phyloP scores from a whole-genome alignment of 2,888 invertebrate genomes.

The Bellardia pandia region DNA sequence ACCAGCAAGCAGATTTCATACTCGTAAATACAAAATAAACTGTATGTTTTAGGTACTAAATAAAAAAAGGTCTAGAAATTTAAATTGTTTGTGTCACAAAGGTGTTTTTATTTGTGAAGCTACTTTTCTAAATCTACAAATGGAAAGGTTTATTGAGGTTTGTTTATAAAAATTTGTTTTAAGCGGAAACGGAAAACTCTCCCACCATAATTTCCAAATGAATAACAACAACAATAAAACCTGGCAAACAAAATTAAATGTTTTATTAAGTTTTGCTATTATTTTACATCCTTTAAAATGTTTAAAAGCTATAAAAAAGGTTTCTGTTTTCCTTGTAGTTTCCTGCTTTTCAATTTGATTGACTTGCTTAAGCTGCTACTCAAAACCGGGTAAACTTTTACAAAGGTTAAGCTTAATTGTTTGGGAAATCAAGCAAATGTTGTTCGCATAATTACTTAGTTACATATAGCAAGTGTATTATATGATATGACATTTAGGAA shows the following conservation, averaged over 20 bases:
- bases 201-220: neutral
- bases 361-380: slow-evolving; percentile 14
- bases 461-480: neutral
- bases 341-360: slow-evolving; percentile 37
- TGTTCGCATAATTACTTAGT: slow-evolving; percentile 21
- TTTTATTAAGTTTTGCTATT: slow-evolving; percentile 16
- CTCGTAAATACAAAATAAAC: neutral
- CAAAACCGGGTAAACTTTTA: neutral
- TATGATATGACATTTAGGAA: neutral
- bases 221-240: neutral
- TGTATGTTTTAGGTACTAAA: neutral
- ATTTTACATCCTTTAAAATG: neutral
- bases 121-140: neutral
- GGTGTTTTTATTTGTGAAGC: slow-evolving; percentile 7
- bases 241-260: slow-evolving; percentile 9
- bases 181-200: slow-evolving; percentile 42
- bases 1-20: neutral
- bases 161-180: slow-evolving; percentile 16
- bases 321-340: neutral
- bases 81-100: neutral
- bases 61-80: neutral
- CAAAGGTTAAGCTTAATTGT: slow-evolving; percentile 37
- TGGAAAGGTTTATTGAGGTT: neutral
- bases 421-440: slow-evolving; percentile 58
- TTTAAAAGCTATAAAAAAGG: neutral